Percentiles rank a stretch among this genome's conserved stretches.
Evolutionary conservation across 2,888 invertebrate genomes (phyloP).

Genomic region (Pherbina coryleti): DNA sequence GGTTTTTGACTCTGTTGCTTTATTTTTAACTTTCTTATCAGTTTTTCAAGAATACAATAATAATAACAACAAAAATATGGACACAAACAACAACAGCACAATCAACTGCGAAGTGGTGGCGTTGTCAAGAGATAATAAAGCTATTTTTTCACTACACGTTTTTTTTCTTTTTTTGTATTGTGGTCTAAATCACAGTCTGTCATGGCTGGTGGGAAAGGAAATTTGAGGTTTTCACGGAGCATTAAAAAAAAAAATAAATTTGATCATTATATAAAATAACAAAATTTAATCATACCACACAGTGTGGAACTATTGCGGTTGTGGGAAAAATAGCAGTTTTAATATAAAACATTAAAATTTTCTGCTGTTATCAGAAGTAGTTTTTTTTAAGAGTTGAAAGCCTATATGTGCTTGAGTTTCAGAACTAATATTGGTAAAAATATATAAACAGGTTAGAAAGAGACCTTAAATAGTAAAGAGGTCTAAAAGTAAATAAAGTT

Average conservation of each 20-base stretch:
- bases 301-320: not conserved
- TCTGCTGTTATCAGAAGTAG: not conserved
- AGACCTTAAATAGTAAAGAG: too few species aligned
- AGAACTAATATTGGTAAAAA: too few species aligned
- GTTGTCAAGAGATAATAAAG: constrained; percentile 7
- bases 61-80: not conserved
- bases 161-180: constrained; percentile 15
- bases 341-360: not conserved
- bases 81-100: not conserved
- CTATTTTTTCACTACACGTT: not conserved
- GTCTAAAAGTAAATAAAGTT: too few species aligned
- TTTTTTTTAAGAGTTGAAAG: not conserved
- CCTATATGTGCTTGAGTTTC: not conserved
- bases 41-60: not conserved
- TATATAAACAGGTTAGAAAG: too few species aligned
- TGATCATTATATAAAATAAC: not conserved
- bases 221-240: constrained; percentile 20
- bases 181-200: constrained; percentile 1
- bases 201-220: constrained; percentile 26
- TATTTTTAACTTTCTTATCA: constrained; percentile 9
- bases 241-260: not conserved
- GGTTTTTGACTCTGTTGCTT: not conserved
- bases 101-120: not conserved
- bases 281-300: not conserved
- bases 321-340: not conserved